Base-by-base conservation (phyloP, 2,888 invertebrate genomes). In the Spodoptera littoralis region DNA sequence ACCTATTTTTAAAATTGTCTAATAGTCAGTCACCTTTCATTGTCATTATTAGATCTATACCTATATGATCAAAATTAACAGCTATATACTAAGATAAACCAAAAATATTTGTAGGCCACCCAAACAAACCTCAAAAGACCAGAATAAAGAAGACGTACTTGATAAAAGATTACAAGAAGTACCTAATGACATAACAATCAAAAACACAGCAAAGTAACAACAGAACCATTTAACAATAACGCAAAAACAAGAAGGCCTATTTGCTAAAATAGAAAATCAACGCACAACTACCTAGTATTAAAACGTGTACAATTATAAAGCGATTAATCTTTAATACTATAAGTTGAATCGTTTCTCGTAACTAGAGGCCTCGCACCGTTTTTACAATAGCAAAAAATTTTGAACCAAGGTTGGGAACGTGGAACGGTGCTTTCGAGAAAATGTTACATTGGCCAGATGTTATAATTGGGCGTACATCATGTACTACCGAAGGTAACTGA, bases 251-350 rank as follows among this genome's bases (percentile, higher is more conserved):
- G 55, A 44, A 71, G 47, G 12, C 50, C 50, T 69, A 57, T 69
- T 70, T 69, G 69, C 49, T 56, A 61, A 70, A 73, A 73, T 61
- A 44, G 70, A 73, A 73, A 70, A 61, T 73, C 70, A 67, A 70
- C 74, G 56, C 36, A 73, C 68, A 11, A 46, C 43, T 18, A 18
- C 18, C 18, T 24, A 44, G 56, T 53, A 55, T 56, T 75, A 65
- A 70, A 74, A 65, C 58, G 49, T 46, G 55, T 65, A 70, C 71
- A 65, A 75, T 65, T 65, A 76, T 60, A 74, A 65, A 70, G 70
- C 74, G 76, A 75, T 73, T 73, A 77, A 75, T 77, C 62, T 62
- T 60, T 52, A 24, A 73, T 65, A 69, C 57, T 69, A 74, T 77
- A 70, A 63, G 60, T 58, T 73, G 59, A 65, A 70, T 69, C 62